A percentile compares a stretch with the other conserved stretches of the same genome.
These are phyloP conservation scores for Netelia melanura DNA, from an alignment of 2,888 invertebrate genomes.

Conservation along the genomic window DNA sequence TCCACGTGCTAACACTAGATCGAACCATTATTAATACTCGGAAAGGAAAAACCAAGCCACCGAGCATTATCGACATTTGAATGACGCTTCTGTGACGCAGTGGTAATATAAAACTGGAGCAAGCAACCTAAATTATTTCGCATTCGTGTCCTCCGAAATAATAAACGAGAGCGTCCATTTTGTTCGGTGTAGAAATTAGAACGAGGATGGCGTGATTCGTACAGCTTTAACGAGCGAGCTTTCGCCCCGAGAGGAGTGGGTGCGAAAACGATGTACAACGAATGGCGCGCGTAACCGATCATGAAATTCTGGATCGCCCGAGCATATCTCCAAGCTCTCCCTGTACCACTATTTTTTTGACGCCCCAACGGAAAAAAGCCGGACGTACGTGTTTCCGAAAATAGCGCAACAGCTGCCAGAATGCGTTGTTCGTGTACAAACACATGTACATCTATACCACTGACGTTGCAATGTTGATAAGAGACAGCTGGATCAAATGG, in stretches of 20 bases:
- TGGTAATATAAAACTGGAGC: background rate
- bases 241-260: background rate
- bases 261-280: background rate
- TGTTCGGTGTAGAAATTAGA: conserved; percentile 4
- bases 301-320: background rate
- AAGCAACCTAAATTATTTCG: background rate
- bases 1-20: background rate
- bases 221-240: conserved; percentile 10
- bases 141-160: conserved; percentile 5
- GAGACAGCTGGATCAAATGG: background rate
- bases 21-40: background rate
- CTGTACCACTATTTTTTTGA: background rate
- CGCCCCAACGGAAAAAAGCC: background rate
- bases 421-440: background rate
- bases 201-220: conserved; percentile 14
- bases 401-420: background rate
- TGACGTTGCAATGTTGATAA: background rate
- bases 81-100: background rate
- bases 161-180: conserved; percentile 17
- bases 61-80: background rate
- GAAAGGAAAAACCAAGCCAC: background rate
- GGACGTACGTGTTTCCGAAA: background rate
- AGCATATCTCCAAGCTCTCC: background rate
- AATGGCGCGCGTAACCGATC: conserved; percentile 5
- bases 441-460: background rate